Base-by-base conservation (phyloP, 2,113 vertebrate species). In the Odontesthes bonariensis region DNA sequence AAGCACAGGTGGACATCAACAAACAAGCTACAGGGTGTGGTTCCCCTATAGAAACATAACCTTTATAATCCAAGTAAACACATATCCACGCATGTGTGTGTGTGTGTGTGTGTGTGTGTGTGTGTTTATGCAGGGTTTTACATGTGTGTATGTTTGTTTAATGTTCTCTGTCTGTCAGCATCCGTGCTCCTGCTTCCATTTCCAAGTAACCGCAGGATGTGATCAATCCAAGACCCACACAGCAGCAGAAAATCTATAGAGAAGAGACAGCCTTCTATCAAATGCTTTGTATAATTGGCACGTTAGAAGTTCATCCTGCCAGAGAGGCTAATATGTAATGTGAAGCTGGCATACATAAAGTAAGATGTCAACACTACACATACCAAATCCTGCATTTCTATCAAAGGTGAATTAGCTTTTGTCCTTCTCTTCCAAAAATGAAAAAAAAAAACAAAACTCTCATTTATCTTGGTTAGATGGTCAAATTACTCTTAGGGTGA, bases 241-340 rank as follows among this genome's bases (percentile, higher is more conserved):
- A 62, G 73, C 67, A 85, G 66, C 77, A 83, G 78, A 67, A 92
- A 92, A 90, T 90, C 92, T 66, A 88, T 86, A 78, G 62, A 78
- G 69, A 85, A 81, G 20, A 84, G 85, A 79, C 83, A 79, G 56
- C 65, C 35, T 51, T 83, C 73, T 65, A 55, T 85, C 82, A 73
- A 71, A 55, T 14, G 53, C 66, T 51, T 60, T 54, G 59, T 55
- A 31, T 82, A 88, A 90, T 87, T 89, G 85, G 82, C 88, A 88
- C 70, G 73, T 84, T 79, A 78, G 81, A 88, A 86, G 73, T 86
- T 86, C 77, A 81, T 87, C 73, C 65, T 67, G 78, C 71, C 72
- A 76, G 22, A 58, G 44, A 58, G 44, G 55, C 49, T 46, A 59
- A 51, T 55, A 82, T 77, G 69, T 75, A 73, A 54, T 53, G 23